Evolutionary conservation across 2,888 invertebrate species (phyloP).

Genomic region (Nemurella pictetii): DNA sequence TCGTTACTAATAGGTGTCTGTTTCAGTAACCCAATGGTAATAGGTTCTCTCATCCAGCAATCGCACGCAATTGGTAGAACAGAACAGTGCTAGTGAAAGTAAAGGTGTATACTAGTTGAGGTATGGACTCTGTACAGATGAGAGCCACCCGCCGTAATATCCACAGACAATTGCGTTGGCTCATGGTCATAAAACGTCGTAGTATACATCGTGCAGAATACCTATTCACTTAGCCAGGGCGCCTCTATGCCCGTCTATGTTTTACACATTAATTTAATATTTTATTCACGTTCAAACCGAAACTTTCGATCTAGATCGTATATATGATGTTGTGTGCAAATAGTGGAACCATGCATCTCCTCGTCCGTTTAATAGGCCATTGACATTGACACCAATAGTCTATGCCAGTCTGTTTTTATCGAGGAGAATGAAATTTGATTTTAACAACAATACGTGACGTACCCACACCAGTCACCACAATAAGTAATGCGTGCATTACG

Average conservation of each 20-base stretch:
- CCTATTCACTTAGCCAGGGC: not conserved
- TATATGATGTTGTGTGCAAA: not conserved
- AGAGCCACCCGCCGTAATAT: not conserved
- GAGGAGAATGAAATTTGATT: not conserved
- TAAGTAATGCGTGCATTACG: not conserved
- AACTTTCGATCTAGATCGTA: slow-evolving; percentile 13
- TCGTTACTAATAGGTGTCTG: not conserved
- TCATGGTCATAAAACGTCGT: not conserved
- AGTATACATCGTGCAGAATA: not conserved
- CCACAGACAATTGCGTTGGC: not conserved
- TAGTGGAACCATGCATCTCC: not conserved
- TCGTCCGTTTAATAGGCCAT: not conserved
- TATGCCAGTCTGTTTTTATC: not conserved
- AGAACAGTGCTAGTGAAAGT: not conserved
- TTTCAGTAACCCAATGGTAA: not conserved
- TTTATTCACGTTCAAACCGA: not conserved
- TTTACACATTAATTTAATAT: not conserved
- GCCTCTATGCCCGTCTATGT: not conserved
- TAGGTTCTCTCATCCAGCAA: not conserved
- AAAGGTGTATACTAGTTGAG: not conserved
- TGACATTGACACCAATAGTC: slow-evolving; percentile 8
- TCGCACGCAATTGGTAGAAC: not conserved
- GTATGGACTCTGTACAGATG: too few relatives aligned
- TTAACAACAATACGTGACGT: not conserved
- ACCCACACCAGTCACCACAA: not conserved